Percentiles rank a stretch among this genome's conserved stretches.
These are phyloP conservation scores for Eledona agricola DNA, from an alignment of 2,888 invertebrate genomes.

Conservation along the genomic window DNA sequence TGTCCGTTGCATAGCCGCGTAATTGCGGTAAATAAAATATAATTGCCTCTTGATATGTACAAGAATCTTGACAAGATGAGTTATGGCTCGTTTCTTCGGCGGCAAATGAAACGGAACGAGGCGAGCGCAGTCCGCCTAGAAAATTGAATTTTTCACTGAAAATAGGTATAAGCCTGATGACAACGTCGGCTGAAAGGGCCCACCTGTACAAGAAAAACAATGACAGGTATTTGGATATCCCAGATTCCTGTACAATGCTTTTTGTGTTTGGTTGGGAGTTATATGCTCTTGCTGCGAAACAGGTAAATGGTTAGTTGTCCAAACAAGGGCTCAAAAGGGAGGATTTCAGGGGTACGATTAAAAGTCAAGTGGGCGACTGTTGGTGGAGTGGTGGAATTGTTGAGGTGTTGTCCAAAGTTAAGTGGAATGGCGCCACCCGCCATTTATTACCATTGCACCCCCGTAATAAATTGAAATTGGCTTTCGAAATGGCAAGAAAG, in stretches of 20 bases:
- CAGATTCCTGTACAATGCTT: slow-evolving; percentile 21
- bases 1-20: slow-evolving; percentile 27
- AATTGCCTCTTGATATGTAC: slow-evolving; percentile 39
- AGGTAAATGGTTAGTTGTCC: slow-evolving; percentile 23
- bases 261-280: slow-evolving; percentile 19
- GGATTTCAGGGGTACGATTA: background rate
- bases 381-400: slow-evolving; percentile 5
- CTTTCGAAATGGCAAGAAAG: too few relatives aligned
- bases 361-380: slow-evolving; percentile 14
- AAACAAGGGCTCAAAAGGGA: slow-evolving; percentile 9
- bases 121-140: background rate
- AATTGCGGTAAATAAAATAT: slow-evolving; percentile 39
- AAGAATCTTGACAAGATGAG: slow-evolving; percentile 29
- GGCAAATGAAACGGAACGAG: background rate
- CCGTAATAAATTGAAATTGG: too few relatives aligned
- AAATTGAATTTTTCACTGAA: slow-evolving; percentile 6
- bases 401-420: background rate
- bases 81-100: slow-evolving; percentile 8
- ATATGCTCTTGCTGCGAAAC: slow-evolving; percentile 14
- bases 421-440: slow-evolving; percentile 8
- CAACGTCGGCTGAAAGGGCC: slow-evolving; percentile 5
- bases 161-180: slow-evolving; percentile 4
- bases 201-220: slow-evolving; percentile 20
- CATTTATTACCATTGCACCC: background rate
- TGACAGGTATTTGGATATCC: slow-evolving; percentile 10